These are phyloP conservation scores for Halcyon senegalensis DNA, from an alignment of 2,113 vertebrate genomes.

Conservation along the genomic window DNA sequence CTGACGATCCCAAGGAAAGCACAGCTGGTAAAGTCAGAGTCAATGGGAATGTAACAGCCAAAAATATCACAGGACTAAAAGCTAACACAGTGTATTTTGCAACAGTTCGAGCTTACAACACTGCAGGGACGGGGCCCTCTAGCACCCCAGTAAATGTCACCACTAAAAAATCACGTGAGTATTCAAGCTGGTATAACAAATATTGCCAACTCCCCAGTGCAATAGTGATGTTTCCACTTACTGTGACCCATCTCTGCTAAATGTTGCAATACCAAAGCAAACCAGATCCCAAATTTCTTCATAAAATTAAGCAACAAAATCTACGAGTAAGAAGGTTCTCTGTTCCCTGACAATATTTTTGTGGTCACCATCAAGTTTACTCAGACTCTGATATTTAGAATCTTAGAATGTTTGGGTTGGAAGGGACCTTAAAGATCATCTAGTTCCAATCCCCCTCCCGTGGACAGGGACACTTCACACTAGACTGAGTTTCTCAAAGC, in stretches of 20 bases:
- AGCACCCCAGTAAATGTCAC: conserved; percentile 83
- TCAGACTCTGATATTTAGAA: neutral
- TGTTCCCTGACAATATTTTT: neutral
- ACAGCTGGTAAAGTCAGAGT: conserved; percentile 82
- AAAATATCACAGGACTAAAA: conserved; percentile 83
- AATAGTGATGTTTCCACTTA: neutral
- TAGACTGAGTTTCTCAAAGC: neutral
- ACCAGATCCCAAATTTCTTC: accelerated
- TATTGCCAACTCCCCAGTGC: neutral
- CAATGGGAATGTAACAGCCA: conserved; percentile 86
- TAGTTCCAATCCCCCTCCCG: neutral
- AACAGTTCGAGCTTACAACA: conserved; percentile 88
- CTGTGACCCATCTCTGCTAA: accelerated
- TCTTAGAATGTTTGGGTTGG: neutral
- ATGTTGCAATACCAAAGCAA: neutral
- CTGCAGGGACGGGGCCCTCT: conserved; percentile 86
- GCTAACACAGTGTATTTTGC: conserved; percentile 88
- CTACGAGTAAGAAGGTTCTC: neutral
- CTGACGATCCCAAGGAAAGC: conserved; percentile 85
- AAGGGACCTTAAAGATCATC: neutral
- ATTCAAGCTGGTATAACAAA: accelerated
- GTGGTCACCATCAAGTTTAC: neutral
- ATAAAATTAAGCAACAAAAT: neutral
- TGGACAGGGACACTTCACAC: neutral
- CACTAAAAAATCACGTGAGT: conserved; percentile 92